phyloP scores from a whole-genome alignment of 1,140 invertebrate genomes.

The Drosophila malerkotliana region DNA sequence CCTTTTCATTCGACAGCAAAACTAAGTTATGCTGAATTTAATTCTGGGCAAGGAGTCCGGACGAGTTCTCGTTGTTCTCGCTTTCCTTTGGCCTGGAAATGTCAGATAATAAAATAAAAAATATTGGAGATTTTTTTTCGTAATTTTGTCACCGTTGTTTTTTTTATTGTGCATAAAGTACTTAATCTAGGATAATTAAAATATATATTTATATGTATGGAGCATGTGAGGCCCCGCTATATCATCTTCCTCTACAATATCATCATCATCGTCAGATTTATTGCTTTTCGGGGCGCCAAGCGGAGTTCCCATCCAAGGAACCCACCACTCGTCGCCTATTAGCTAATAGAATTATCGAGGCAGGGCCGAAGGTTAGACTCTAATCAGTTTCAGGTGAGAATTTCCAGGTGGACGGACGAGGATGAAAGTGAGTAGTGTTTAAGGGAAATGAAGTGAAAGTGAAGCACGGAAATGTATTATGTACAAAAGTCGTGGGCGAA shows the following conservation, averaged over 20 bases:
- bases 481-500: constrained; percentile 72
- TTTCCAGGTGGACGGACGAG: constrained; percentile 14
- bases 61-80: background rate
- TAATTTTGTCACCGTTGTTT: constrained; percentile 84
- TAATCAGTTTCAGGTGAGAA: constrained; percentile 24
- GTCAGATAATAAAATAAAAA: background rate
- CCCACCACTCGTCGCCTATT: constrained; percentile 63
- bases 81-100: background rate
- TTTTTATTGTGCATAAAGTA: constrained; percentile 83
- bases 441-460: constrained; percentile 2
- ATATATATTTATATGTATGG: constrained; percentile 73
- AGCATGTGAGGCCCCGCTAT: constrained; percentile 50
- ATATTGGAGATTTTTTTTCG: constrained; percentile 65
- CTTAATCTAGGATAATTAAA: constrained; percentile 81
- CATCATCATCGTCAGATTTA: constrained; percentile 38
- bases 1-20: constrained; percentile 11
- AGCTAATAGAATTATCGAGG: constrained; percentile 60
- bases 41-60: background rate
- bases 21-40: constrained; percentile 13
- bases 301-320: constrained; percentile 61
- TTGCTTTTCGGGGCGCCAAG: constrained; percentile 59
- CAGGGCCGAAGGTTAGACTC: constrained; percentile 25
- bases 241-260: constrained; percentile 56
- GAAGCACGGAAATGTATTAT: constrained; percentile 60
- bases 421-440: constrained; percentile 9